phyloP scores from a whole-genome alignment of 2,797 vertebrate genomes.

The Australoheros facetus region DNA sequence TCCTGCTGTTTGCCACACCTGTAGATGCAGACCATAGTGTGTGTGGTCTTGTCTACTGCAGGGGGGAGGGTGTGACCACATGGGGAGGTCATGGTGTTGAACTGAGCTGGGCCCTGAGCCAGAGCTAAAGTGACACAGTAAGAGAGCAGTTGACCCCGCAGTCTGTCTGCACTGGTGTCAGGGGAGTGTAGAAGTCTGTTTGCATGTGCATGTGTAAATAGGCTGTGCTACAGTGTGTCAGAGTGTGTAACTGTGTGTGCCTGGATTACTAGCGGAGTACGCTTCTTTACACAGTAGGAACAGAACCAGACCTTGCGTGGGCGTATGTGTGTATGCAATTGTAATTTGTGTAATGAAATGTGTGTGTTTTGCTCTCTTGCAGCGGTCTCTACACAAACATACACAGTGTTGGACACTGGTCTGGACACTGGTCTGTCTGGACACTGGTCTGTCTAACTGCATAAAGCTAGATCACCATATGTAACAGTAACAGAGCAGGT shows the following conservation, averaged over 20 bases:
- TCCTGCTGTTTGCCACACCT: not conserved
- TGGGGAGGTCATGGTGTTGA: conserved; percentile 36
- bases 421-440: not conserved
- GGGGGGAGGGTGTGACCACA: conserved; percentile 25
- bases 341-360: not conserved
- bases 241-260: not conserved
- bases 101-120: conserved; percentile 42
- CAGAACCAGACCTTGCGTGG: not conserved
- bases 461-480: not conserved
- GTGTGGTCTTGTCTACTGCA: conserved; percentile 35
- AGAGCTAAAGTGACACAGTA: conserved; percentile 56
- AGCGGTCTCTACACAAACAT: not conserved
- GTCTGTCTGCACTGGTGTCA: conserved; percentile 35
- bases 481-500: not conserved
- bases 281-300: not conserved
- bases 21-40: not conserved
- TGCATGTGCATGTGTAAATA: conserved; percentile 3
- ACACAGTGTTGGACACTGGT: not conserved
- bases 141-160: conserved; percentile 52
- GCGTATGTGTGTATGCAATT: not conserved
- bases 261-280: not conserved
- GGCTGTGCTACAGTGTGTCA: conserved; percentile 4
- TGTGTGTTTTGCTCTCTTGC: not conserved
- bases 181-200: conserved; percentile 11
- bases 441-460: not conserved